Evolutionary conservation across 2,113 vertebrate species (phyloP).

Genomic region (Xyrauchen texanus): DNA sequence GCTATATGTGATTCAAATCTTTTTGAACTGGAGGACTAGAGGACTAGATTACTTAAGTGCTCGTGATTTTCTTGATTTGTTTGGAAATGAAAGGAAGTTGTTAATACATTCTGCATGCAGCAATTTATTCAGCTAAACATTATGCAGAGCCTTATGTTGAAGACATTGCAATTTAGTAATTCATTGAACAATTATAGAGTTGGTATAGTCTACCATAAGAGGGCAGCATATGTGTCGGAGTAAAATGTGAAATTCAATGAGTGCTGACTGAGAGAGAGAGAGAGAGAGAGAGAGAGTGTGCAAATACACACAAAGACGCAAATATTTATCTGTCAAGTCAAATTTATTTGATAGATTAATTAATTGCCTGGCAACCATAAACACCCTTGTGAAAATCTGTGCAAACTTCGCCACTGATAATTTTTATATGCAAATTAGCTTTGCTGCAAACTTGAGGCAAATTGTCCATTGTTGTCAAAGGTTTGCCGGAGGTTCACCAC

Average conservation of each 20-base stretch:
- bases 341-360: constrained; percentile 11
- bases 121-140: neutral
- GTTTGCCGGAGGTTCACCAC: too few relatives aligned
- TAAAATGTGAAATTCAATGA: neutral
- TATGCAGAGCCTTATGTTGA: neutral
- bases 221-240: neutral
- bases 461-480: too few relatives aligned
- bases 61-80: neutral
- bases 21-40: neutral
- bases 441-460: too few relatives aligned
- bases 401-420: too few relatives aligned
- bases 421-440: too few relatives aligned
- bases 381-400: too few relatives aligned
- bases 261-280: neutral
- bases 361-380: too few relatives aligned
- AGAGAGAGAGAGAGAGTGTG: neutral
- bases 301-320: neutral
- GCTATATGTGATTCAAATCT: neutral
- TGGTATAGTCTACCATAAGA: neutral
- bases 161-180: neutral
- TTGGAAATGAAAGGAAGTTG: neutral
- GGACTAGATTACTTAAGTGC: too few relatives aligned
- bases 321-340: neutral
- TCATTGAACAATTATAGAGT: neutral
- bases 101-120: neutral